phyloP scores from a whole-genome alignment of 1,140 invertebrate genomes.

The Drosophila trapezifrons region DNA sequence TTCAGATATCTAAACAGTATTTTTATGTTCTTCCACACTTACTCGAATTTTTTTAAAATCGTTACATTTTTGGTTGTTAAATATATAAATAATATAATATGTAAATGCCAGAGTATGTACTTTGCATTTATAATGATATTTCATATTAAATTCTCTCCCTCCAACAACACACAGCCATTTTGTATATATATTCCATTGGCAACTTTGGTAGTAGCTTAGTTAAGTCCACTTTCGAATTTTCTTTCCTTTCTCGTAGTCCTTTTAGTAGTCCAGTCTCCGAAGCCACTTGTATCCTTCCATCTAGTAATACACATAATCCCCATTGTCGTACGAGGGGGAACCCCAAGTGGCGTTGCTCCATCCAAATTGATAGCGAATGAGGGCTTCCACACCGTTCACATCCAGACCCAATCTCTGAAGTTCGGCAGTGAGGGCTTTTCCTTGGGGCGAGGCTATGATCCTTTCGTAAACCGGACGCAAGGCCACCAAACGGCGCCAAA shows the following conservation, averaged over 20 bases:
- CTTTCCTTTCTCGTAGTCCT: background rate
- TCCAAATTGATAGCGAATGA: constrained; percentile 61
- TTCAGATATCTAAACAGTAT: background rate
- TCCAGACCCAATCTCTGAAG: constrained; percentile 59
- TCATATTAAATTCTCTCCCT: background rate
- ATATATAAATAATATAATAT: background rate
- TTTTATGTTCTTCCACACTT: background rate
- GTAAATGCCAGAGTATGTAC: too few relatives aligned
- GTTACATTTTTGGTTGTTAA: background rate
- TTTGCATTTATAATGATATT: background rate
- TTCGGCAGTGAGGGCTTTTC: constrained; percentile 23
- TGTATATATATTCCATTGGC: too few relatives aligned
- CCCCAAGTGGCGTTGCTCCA: constrained; percentile 56
- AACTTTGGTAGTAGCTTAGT: too few relatives aligned
- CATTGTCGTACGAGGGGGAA: constrained; percentile 34
- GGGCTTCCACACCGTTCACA: constrained; percentile 34
- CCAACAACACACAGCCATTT: background rate
- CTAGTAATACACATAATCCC: constrained; percentile 36
- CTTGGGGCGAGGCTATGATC: constrained; percentile 39
- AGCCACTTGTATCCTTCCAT: too few relatives aligned
- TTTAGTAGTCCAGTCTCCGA: background rate
- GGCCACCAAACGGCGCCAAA: constrained; percentile 65
- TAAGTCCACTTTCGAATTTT: too few relatives aligned
- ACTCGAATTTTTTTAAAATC: background rate
- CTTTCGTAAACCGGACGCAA: constrained; percentile 69